A percentile compares a stretch with the other conserved stretches of the same genome.
These are phyloP conservation scores for Corythoichthys haematopterus DNA, from an alignment of 2,113 vertebrate species.

Conservation along the genomic window DNA sequence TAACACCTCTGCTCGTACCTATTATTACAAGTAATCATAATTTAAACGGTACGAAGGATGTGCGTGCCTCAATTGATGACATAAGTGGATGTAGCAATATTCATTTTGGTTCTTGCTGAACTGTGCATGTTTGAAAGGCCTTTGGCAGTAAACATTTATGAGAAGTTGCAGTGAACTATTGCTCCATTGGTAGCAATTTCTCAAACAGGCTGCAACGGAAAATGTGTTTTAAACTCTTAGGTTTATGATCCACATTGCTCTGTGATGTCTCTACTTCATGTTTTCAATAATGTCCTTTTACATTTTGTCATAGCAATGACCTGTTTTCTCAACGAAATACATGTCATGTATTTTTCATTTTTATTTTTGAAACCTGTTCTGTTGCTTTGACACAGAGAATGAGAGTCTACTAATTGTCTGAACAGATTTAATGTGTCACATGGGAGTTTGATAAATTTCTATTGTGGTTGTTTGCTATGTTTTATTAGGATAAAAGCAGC, in stretches of 20 bases:
- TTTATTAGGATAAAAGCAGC: no score
- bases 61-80: not conserved
- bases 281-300: not conserved
- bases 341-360: not conserved
- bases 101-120: not conserved
- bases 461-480: no score
- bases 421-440: no score
- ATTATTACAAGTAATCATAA: not conserved
- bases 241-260: constrained; percentile 4
- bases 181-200: constrained; percentile 3
- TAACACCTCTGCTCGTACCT: not conserved
- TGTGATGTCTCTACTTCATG: not conserved
- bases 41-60: not conserved
- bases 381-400: no score
- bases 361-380: no score
- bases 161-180: not conserved
- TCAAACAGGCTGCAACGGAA: constrained; percentile 1
- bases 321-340: not conserved
- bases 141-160: not conserved
- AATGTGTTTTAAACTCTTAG: not conserved
- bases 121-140: constrained; percentile 3
- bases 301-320: not conserved
- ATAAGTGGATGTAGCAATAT: constrained; percentile 1
- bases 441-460: no score
- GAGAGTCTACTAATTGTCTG: no score